These are phyloP conservation scores for Myiothlypis coronata DNA, from an alignment of 2,797 vertebrate genomes.

Conservation along the genomic window DNA sequence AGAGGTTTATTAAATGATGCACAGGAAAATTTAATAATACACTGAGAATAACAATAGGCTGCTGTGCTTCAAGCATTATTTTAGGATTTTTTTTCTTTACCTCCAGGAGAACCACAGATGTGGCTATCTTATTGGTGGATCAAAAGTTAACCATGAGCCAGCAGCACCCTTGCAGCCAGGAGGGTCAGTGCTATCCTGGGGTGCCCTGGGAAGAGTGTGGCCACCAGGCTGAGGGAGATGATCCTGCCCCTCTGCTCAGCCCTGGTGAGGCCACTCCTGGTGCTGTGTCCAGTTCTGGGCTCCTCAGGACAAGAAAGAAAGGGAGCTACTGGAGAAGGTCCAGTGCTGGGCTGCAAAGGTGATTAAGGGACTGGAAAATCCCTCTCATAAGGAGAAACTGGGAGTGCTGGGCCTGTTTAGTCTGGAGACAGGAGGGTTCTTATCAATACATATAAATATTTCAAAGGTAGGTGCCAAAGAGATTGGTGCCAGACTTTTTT, in stretches of 20 bases:
- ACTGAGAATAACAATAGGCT: not conserved
- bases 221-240: accelerated
- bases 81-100: not conserved
- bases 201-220: not conserved
- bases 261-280: not conserved
- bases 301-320: not conserved
- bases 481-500: not conserved
- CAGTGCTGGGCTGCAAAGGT: not conserved
- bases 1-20: not conserved
- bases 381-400: not conserved
- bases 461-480: not conserved
- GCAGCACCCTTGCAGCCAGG: not conserved
- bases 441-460: not conserved
- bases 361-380: not conserved
- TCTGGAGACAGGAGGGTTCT: not conserved
- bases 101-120: not conserved
- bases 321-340: not conserved
- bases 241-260: not conserved
- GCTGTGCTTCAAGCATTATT: not conserved
- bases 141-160: not conserved
- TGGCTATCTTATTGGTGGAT: not conserved
- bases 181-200: not conserved
- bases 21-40: not conserved
- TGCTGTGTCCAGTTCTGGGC: not conserved
- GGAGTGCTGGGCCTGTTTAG: not conserved